Base-by-base conservation (phyloP, 2,113 vertebrate genomes). In the Actenoides hombroni region DNA sequence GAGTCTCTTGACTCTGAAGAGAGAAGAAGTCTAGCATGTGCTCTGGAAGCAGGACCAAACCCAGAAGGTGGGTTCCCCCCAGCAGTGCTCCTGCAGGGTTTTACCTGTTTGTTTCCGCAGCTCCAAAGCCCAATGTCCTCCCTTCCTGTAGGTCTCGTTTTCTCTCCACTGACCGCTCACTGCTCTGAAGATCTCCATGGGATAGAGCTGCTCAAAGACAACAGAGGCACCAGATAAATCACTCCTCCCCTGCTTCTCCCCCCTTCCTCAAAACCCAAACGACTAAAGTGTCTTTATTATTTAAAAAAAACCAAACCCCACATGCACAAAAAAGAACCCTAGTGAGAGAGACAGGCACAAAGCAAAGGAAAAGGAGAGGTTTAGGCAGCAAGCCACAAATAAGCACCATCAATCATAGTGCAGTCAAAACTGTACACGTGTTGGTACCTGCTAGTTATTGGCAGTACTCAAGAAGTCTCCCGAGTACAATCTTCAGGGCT, bases 351-450 rank as follows among this genome's bases (percentile, higher is more conserved):
- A 95, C 75, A 95, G 83, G 84, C 83, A 94, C 67, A 96, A 94
- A 94, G 94, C 92, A 92, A 96, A 96, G 92, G 68, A 83, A 97
- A 94, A 88, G 95, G 97, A 97, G 95, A 97, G 97, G 97, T 98
- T 98, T 97, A 97, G 98, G 95, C 96, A 96, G 89, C 87, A 98
- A 98, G 98, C 98, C 98, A 98, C 98, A 99, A 99, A 99, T 99
- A 99, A 98, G 98, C 97, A 97, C 98, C 98, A 99, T 99, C 98
- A 99, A 99, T 99, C 98, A 99, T 97, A 94, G 94, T 71, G 98
- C 97, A 98, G 98, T 98, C 99, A 98, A 98, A 97, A 97, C 96
- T 96, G 98, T 98, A 98, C 98, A 98, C 96, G 97, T 98, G 98
- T 98, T 98, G 95, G 97, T 98, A 98, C 98, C 97, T 97, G 95